Percentiles rank a stretch among this genome's conserved stretches.
Evolutionary conservation across 2,113 vertebrate species (phyloP).

Genomic region (Apus apus): DNA sequence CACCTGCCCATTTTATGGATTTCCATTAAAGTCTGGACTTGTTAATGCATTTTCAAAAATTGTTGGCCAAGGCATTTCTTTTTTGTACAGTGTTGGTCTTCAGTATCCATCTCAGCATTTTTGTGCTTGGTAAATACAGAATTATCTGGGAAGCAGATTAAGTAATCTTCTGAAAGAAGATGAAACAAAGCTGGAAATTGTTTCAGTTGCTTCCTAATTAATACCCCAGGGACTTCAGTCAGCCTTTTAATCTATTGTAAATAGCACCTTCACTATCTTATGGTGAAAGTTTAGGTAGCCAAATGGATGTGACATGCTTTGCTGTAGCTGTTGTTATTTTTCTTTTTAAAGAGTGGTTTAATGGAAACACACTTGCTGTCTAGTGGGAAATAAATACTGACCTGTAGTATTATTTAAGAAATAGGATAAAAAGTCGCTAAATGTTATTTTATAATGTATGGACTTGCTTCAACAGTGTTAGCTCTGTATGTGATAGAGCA

Average conservation of each 20-base stretch:
- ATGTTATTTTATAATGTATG: background rate
- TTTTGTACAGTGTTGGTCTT: background rate
- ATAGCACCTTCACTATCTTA: background rate
- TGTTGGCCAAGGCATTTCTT: background rate
- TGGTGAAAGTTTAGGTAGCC: background rate
- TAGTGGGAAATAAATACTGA: background rate
- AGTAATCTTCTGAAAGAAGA: background rate
- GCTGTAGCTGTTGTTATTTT: background rate
- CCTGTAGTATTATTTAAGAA: background rate
- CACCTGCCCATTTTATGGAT: background rate
- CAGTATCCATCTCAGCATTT: background rate
- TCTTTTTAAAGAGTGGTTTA: background rate
- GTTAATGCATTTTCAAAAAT: background rate
- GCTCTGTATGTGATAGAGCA: background rate
- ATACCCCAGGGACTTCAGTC: background rate
- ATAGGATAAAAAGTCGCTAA: background rate
- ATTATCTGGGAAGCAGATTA: background rate
- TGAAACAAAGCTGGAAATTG: background rate
- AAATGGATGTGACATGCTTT: background rate
- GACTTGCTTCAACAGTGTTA: background rate
- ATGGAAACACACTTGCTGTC: background rate
- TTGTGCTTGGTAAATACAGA: background rate
- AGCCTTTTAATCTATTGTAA: background rate
- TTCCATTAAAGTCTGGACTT: background rate
- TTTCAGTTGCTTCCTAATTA: background rate